Conservation (phyloP, 2,113 vertebrate species). For the Takifugu bimaculatus region DNA sequence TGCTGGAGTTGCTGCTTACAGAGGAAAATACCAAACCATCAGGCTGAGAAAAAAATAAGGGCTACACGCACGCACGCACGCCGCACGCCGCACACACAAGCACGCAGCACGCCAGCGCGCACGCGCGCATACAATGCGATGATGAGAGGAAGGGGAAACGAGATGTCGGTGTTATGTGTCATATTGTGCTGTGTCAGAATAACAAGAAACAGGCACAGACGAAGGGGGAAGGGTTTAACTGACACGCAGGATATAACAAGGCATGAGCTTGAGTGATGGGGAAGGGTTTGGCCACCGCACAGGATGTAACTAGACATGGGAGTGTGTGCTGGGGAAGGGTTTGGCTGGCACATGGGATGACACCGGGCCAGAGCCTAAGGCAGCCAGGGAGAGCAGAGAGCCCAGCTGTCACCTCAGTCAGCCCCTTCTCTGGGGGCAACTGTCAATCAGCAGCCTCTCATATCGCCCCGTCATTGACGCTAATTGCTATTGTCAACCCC, state of each 20-base stretch:
- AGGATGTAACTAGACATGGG: constrained; percentile 63
- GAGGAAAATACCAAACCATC: constrained; percentile 52
- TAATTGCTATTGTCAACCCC: constrained; percentile 74
- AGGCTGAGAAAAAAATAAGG: constrained; percentile 25
- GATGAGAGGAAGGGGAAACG: constrained; percentile 28
- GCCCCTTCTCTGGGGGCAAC: constrained; percentile 71
- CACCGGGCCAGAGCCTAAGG: constrained; percentile 72
- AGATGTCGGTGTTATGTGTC: constrained; percentile 44
- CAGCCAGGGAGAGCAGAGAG: constrained; percentile 63
- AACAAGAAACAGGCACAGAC: constrained; percentile 52
- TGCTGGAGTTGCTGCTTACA: constrained; percentile 61
- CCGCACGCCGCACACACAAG: constrained; percentile 13
- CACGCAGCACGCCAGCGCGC: constrained; percentile 6
- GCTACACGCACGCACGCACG: constrained; percentile 14
- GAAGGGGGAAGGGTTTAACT: constrained; percentile 55
- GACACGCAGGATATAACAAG: constrained; percentile 60
- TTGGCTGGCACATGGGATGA: constrained; percentile 64
- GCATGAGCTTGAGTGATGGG: constrained; percentile 61
- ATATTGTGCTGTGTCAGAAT: constrained; percentile 48
- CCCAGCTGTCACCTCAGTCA: constrained; percentile 76
- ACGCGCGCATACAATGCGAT: background rate
- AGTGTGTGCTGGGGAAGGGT: constrained; percentile 53
- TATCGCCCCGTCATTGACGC: constrained; percentile 71
- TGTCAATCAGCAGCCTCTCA: constrained; percentile 71
- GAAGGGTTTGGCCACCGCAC: constrained; percentile 61